Conservation (phyloP, 2,888 invertebrate species). For the Eremobia ochroleuca region DNA sequence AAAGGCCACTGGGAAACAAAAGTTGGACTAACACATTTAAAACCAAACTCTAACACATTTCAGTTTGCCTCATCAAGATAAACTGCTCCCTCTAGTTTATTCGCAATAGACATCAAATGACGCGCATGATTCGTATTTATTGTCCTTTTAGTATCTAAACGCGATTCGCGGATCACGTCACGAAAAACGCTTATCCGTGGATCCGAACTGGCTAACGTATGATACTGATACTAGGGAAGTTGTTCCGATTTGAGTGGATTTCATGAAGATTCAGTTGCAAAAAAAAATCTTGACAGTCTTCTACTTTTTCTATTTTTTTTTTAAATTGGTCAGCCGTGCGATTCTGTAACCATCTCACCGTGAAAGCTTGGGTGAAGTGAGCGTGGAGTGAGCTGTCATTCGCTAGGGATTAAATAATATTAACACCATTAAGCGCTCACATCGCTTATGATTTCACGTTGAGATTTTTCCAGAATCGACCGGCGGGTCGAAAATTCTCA, state of each 20-base stretch:
- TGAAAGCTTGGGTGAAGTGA: no score
- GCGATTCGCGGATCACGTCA: slow-evolving; percentile 43
- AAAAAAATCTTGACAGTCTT: no score
- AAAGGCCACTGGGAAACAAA: neutral
- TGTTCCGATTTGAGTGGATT: slow-evolving; percentile 20
- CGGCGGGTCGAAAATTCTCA: no score
- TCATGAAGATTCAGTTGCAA: no score
- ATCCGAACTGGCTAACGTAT: slow-evolving; percentile 41
- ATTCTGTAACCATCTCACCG: no score
- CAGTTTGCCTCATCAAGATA: slow-evolving; percentile 50
- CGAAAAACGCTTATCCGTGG: slow-evolving; percentile 54
- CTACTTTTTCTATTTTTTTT: no score
- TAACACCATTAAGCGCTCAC: no score
- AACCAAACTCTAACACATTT: slow-evolving; percentile 25
- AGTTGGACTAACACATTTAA: slow-evolving; percentile 14
- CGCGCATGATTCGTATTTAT: slow-evolving; percentile 67
- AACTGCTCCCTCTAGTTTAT: slow-evolving; percentile 62
- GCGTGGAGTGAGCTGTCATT: no score
- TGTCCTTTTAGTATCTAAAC: slow-evolving; percentile 56
- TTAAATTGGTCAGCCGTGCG: no score
- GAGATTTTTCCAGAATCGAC: no score
- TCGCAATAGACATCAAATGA: slow-evolving; percentile 65
- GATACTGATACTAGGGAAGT: slow-evolving; percentile 22
- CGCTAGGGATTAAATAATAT: no score
- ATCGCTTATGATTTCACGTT: no score